phyloP scores from a whole-genome alignment of 1,140 invertebrate species.

The Zaprionus capensis region DNA sequence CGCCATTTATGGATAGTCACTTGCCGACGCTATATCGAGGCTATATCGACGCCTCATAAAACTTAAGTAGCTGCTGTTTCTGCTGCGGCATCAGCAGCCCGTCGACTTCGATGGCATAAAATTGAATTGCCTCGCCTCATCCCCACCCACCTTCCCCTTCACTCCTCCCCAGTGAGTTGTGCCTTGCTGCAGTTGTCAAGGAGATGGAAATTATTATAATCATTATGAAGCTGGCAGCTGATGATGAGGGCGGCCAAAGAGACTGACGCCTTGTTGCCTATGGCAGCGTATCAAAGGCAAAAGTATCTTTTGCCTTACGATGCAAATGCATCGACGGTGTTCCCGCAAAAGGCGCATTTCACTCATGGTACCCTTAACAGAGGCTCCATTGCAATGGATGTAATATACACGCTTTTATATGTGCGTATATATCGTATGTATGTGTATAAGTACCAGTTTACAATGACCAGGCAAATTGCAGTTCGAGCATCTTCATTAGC shows the following conservation, averaged over 20 bases:
- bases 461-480: conserved; percentile 1
- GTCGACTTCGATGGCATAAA: conserved; percentile 40
- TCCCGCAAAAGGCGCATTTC: background rate
- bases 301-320: conserved; percentile 12
- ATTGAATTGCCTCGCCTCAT: conserved; percentile 38
- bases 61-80: conserved; percentile 56
- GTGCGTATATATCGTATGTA: background rate
- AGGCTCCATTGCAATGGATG: conserved; percentile 19
- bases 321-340: conserved; percentile 16
- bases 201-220: conserved; percentile 40
- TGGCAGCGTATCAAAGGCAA: conserved; percentile 28
- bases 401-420: background rate
- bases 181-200: conserved; percentile 39
- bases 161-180: background rate
- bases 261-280: conserved; percentile 16
- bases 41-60: conserved; percentile 56
- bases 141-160: background rate
- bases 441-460: background rate
- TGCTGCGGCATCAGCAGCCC: conserved; percentile 5
- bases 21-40: conserved; percentile 48
- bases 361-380: conserved; percentile 6
- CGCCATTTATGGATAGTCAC: conserved; percentile 54
- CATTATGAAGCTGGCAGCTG: background rate
- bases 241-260: background rate
- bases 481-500: background rate